A percentile compares a stretch with the other conserved stretches of the same genome.
Evolutionary conservation across 1,140 invertebrate species (phyloP).

Genomic region (Meloidogyne floridensis): DNA sequence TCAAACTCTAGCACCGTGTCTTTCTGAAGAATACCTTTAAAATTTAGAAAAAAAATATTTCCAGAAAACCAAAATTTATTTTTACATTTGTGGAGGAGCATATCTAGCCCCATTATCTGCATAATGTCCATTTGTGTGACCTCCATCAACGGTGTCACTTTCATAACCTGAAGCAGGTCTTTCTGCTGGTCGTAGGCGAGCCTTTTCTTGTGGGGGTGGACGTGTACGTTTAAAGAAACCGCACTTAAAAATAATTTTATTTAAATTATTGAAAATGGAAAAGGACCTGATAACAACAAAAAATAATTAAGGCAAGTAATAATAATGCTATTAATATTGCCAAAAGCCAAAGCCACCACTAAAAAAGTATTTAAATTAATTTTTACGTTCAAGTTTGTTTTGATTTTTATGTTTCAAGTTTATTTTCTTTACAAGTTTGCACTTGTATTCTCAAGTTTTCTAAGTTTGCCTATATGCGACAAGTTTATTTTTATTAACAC

Average conservation of each 20-base stretch:
- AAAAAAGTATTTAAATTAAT: slow-evolving; percentile 30
- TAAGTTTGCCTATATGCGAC: too few species aligned
- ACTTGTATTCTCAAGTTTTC: too few species aligned
- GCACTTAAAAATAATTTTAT: slow-evolving; percentile 46
- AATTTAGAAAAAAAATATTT: not conserved
- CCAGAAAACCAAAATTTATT: not conserved
- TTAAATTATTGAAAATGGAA: slow-evolving; percentile 17
- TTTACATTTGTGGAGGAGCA: slow-evolving; percentile 37
- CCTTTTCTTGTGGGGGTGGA: slow-evolving; percentile 52
- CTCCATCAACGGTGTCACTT: slow-evolving; percentile 10
- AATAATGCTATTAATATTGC: slow-evolving; percentile 55
- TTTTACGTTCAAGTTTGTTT: not conserved
- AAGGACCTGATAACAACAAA: slow-evolving; percentile 49
- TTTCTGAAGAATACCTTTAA: slow-evolving; percentile 31
- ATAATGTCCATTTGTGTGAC: slow-evolving; percentile 19
- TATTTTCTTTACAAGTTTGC: not conserved
- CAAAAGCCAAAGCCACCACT: slow-evolving; percentile 53
- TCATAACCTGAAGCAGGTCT: not conserved
- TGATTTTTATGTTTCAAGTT: not conserved
- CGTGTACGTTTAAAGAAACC: slow-evolving; percentile 62
- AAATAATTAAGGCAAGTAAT: slow-evolving; percentile 49
- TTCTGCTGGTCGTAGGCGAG: slow-evolving; percentile 27
- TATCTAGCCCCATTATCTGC: slow-evolving; percentile 34
- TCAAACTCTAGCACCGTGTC: slow-evolving; percentile 31
- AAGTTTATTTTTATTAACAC: too few species aligned